Conservation (phyloP, 2,797 vertebrate species). For the Hoplostethus atlanticus region DNA sequence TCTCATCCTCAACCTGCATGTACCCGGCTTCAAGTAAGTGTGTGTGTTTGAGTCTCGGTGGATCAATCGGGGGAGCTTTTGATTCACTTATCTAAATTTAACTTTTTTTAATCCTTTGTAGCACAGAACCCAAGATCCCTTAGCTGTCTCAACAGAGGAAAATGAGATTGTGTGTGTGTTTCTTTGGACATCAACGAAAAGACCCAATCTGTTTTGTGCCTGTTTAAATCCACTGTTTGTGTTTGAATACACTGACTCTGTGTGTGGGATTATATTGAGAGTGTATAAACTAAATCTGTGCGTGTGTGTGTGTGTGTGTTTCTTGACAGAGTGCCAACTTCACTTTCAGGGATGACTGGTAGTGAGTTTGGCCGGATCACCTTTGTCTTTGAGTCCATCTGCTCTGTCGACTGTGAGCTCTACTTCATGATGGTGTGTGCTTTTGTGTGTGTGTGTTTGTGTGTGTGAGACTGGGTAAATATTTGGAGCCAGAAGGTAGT, state of each 20-base stretch:
- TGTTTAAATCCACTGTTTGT: not conserved
- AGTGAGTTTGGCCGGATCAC: conserved; percentile 92
- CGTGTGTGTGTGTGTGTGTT: conserved; percentile 11
- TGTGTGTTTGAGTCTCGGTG: too few species aligned
- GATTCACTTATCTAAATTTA: too few species aligned
- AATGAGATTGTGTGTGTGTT: not conserved
- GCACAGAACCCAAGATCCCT: too few species aligned
- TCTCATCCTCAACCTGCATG: conserved; percentile 93
- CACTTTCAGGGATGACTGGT: conserved; percentile 89
- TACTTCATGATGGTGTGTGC: conserved; percentile 96
- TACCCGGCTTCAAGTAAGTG: conserved; percentile 96
- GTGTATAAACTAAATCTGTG: not conserved
- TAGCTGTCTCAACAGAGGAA: too few species aligned
- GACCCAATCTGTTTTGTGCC: too few species aligned
- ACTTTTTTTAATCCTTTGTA: too few species aligned
- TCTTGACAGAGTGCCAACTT: conserved; percentile 89
- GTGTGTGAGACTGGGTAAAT: not conserved
- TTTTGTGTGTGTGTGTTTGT: too few species aligned
- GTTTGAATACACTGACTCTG: too few species aligned
- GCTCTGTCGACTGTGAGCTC: conserved; percentile 93
- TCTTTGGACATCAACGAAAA: not conserved
- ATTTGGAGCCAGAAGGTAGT: conserved; percentile 2
- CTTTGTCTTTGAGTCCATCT: conserved; percentile 96
- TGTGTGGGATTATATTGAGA: not conserved
- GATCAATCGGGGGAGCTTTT: too few species aligned